Conservation (phyloP, 2,888 invertebrate species). For the Brachyopa scutellaris region DNA sequence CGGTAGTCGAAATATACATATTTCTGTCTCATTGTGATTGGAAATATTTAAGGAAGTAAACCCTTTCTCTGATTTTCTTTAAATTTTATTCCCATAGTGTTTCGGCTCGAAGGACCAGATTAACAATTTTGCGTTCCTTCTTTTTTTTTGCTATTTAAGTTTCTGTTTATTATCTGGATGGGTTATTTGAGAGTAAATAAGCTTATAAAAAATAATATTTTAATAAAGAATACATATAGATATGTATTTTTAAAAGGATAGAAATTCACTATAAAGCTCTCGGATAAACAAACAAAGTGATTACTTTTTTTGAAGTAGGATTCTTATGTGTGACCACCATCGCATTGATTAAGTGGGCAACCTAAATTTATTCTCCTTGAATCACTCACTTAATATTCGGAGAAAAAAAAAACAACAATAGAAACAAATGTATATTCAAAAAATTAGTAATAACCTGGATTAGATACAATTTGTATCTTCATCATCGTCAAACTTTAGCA, state of each 20-base stretch:
- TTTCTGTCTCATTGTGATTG: not conserved
- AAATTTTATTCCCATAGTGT: not conserved
- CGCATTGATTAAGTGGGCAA: slow-evolving; percentile 45
- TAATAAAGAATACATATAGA: too few species aligned
- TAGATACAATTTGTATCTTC: slow-evolving; percentile 51
- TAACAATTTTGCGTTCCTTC: not conserved
- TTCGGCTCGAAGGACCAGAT: slow-evolving; percentile 36
- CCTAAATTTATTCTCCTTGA: slow-evolving; percentile 13
- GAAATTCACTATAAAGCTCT: not conserved
- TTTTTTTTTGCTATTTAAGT: not conserved
- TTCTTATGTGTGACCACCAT: slow-evolving; percentile 12
- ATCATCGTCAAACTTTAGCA: slow-evolving; percentile 52
- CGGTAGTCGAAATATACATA: slow-evolving; percentile 11
- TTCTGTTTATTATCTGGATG: not conserved
- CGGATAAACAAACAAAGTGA: slow-evolving; percentile 28
- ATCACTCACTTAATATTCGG: slow-evolving; percentile 20
- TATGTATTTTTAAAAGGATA: too few species aligned
- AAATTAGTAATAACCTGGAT: slow-evolving; percentile 41
- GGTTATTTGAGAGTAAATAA: not conserved
- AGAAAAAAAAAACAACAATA: not conserved
- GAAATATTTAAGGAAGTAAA: slow-evolving; percentile 15
- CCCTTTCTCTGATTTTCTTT: slow-evolving; percentile 9
- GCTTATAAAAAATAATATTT: not conserved
- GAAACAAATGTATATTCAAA: not conserved
- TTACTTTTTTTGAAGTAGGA: not conserved